phyloP scores from a whole-genome alignment of 2,888 invertebrate genomes.

The Pyrocoelia pectoralis region DNA sequence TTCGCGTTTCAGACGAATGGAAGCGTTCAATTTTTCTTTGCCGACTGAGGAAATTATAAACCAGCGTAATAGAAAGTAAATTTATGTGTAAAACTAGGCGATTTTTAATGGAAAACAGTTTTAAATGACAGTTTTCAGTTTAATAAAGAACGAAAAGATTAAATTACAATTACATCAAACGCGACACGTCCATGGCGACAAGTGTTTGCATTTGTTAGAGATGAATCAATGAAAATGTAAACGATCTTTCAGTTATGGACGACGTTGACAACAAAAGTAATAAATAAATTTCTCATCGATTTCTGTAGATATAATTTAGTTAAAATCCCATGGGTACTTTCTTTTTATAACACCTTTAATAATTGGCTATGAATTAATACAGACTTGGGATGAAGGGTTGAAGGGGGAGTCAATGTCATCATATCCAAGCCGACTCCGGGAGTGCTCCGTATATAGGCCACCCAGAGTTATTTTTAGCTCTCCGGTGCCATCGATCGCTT shows the following conservation, averaged over 20 bases:
- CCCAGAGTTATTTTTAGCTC: slow-evolving; percentile 59
- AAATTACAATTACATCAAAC: background rate
- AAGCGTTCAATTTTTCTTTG: too few relatives aligned
- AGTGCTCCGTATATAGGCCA: slow-evolving; percentile 53
- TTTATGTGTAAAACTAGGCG: background rate
- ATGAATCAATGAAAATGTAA: background rate
- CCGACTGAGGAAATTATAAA: too few relatives aligned
- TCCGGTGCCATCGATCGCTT: slow-evolving; percentile 57
- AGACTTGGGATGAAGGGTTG: slow-evolving; percentile 28
- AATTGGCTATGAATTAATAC: slow-evolving; percentile 21
- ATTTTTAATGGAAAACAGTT: background rate
- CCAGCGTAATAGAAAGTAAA: too few relatives aligned
- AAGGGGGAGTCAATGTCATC: slow-evolving; percentile 50
- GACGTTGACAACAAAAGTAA: background rate
- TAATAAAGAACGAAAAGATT: too few relatives aligned
- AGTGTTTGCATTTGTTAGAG: background rate
- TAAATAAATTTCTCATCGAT: slow-evolving; percentile 1
- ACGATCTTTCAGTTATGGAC: background rate
- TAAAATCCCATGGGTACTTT: background rate
- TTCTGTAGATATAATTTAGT: background rate
- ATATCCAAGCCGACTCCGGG: slow-evolving; percentile 52
- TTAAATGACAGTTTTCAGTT: too few relatives aligned
- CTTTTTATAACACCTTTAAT: slow-evolving; percentile 6
- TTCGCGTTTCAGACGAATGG: too few relatives aligned
- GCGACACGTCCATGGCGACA: slow-evolving; percentile 1